Conservation (phyloP, 2,113 vertebrate species). For the Chaenocephalus aceratus region DNA sequence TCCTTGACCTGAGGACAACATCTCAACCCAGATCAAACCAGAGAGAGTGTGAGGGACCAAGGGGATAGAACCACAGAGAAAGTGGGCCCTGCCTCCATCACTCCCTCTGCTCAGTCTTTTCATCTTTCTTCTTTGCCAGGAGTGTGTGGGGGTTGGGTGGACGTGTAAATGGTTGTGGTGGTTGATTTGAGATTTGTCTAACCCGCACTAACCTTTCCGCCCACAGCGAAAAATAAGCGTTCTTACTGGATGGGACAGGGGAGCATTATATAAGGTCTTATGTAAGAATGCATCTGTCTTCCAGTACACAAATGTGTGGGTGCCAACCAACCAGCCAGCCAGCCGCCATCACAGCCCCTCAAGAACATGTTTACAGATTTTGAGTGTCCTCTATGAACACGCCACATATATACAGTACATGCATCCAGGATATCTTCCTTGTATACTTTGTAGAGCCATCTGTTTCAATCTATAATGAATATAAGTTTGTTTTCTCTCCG, state of each 20-base stretch:
- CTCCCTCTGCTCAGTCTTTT: constrained; percentile 42
- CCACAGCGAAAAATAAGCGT: constrained; percentile 63
- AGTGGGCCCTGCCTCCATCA: constrained; percentile 18
- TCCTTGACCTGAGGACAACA: constrained; percentile 32
- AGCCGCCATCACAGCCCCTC: constrained; percentile 66
- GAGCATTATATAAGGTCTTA: constrained; percentile 83
- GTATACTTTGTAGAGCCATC: constrained; percentile 61
- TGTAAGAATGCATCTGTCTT: constrained; percentile 85
- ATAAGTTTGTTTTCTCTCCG: constrained; percentile 32
- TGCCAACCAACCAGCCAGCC: constrained; percentile 67
- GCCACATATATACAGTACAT: constrained; percentile 52
- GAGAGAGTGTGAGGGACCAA: constrained; percentile 3
- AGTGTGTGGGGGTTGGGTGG: constrained; percentile 21
- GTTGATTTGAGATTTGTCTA: constrained; percentile 56
- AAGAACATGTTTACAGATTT: constrained; percentile 65
- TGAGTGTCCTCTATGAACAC: constrained; percentile 43
- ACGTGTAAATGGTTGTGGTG: constrained; percentile 12
- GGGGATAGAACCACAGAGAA: constrained; percentile 26
- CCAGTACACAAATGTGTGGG: constrained; percentile 77
- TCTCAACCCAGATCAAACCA: constrained; percentile 16
- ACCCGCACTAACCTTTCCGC: constrained; percentile 56
- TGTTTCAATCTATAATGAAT: constrained; percentile 62
- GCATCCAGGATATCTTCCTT: constrained; percentile 38
- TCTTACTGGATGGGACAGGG: constrained; percentile 72
- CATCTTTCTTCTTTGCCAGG: constrained; percentile 43